Conservation (phyloP, 2,797 vertebrate species). For the Microcaecilia unicolor region DNA sequence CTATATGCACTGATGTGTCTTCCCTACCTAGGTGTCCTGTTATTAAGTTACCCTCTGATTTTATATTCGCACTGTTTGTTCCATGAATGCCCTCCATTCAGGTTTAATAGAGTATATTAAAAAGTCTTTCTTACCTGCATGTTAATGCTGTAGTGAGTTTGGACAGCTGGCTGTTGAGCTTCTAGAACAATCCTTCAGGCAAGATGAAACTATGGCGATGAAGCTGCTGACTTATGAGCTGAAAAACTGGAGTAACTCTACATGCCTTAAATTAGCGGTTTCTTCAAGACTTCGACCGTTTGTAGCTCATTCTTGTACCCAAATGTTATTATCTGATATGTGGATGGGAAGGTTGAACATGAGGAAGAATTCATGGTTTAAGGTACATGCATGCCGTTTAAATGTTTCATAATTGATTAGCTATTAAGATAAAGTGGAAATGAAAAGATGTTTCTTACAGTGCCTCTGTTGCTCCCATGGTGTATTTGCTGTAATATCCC, state of each 20-base stretch:
- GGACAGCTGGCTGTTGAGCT: constrained; percentile 16
- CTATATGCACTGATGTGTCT: no score
- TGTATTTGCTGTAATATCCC: no score
- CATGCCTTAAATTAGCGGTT: constrained; percentile 22
- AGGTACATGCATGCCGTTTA: background rate
- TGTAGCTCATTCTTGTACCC: constrained; percentile 15
- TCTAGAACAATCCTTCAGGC: constrained; percentile 16
- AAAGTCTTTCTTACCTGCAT: no score
- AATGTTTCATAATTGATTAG: no score
- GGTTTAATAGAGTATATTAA: no score
- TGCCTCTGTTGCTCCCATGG: no score
- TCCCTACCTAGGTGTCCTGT: no score
- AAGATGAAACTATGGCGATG: constrained; percentile 24
- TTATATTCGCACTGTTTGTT: no score
- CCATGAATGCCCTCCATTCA: no score
- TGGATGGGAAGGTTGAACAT: constrained; percentile 21
- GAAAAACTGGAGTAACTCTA: constrained; percentile 22
- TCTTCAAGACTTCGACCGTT: constrained; percentile 8
- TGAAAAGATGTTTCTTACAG: no score
- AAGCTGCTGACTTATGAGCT: constrained; percentile 18
- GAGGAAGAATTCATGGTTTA: constrained; percentile 17
- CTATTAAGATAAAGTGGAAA: no score
- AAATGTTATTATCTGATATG: constrained; percentile 19
- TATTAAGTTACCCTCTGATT: no score
- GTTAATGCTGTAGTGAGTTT: constrained; percentile 14